phyloP scores from a whole-genome alignment of 1,140 invertebrate genomes.

The Oreohelix idahoensis region DNA sequence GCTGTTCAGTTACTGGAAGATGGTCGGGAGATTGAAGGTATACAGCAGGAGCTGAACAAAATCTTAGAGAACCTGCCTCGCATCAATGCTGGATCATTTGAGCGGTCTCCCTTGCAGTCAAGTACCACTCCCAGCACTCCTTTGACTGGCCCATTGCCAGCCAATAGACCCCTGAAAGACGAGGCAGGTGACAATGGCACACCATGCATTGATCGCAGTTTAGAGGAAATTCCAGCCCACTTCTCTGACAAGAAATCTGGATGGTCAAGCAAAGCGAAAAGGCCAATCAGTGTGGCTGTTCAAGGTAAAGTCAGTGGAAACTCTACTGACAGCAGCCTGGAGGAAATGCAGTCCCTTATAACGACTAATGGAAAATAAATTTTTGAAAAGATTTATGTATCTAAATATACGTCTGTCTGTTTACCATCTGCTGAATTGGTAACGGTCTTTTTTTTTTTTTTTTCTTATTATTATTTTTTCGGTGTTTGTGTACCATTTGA shows the following conservation, averaged over 20 bases:
- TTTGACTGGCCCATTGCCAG: conserved; percentile 45
- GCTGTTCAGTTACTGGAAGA: conserved; percentile 50
- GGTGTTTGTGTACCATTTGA: no score
- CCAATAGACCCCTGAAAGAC: conserved; percentile 44
- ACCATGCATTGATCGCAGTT: conserved; percentile 67
- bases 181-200: conserved; percentile 45
- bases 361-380: background rate
- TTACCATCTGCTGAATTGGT: no score
- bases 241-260: conserved; percentile 42
- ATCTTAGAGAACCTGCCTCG: conserved; percentile 64
- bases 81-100: conserved; percentile 63
- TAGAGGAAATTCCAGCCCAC: conserved; percentile 60
- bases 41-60: conserved; percentile 59
- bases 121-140: conserved; percentile 43
- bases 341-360: conserved; percentile 35
- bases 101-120: conserved; percentile 55
- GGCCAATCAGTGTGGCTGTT: conserved; percentile 43
- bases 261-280: conserved; percentile 41
- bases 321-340: conserved; percentile 21
- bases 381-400: background rate
- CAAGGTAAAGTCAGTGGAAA: conserved; percentile 20
- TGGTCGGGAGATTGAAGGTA: conserved; percentile 45
- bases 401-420: no score
- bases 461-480: no score
- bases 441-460: no score